Percentiles rank a stretch among this genome's conserved stretches.
Conservation (phyloP, 2,113 vertebrate genomes). For the Thinocorus orbignyianus region DNA sequence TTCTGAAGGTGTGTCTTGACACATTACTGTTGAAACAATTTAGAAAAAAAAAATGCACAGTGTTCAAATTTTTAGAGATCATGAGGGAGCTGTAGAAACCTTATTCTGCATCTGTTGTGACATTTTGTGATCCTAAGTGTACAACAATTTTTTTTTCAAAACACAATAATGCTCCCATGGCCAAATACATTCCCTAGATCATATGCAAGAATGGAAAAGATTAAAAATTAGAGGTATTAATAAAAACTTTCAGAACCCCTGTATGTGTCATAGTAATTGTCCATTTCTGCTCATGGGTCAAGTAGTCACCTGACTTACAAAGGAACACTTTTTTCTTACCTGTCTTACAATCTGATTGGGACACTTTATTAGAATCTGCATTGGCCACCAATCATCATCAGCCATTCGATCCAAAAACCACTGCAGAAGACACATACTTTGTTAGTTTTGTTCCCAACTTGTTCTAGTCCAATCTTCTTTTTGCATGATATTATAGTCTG, state of each 20-base stretch:
- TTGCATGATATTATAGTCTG: constrained; percentile 46
- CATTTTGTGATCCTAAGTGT: not conserved
- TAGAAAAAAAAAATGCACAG: not conserved
- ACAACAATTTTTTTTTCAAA: not conserved
- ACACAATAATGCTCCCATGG: not conserved
- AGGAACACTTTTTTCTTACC: constrained; percentile 72
- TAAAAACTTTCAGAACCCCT: not conserved
- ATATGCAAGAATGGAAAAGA: not conserved
- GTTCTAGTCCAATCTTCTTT: constrained; percentile 42
- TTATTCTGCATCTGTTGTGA: not conserved
- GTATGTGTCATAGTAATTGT: not conserved
- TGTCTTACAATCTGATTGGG: constrained; percentile 99
- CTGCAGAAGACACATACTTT: constrained; percentile 74
- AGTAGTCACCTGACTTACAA: not conserved
- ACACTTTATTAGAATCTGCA: constrained; percentile 99
- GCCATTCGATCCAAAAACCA: constrained; percentile 99
- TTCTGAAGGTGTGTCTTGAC: not conserved
- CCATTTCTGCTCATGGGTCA: not conserved
- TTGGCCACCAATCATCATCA: constrained; percentile 99
- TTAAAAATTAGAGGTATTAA: not conserved
- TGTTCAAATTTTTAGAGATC: not conserved
- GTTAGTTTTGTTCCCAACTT: constrained; percentile 45
- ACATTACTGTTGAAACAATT: not conserved
- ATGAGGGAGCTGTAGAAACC: rapidly evolving
- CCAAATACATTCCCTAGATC: not conserved